Evolutionary conservation across 2,888 invertebrate species (phyloP).

Genomic region (Steinernema hermaphroditum): DNA sequence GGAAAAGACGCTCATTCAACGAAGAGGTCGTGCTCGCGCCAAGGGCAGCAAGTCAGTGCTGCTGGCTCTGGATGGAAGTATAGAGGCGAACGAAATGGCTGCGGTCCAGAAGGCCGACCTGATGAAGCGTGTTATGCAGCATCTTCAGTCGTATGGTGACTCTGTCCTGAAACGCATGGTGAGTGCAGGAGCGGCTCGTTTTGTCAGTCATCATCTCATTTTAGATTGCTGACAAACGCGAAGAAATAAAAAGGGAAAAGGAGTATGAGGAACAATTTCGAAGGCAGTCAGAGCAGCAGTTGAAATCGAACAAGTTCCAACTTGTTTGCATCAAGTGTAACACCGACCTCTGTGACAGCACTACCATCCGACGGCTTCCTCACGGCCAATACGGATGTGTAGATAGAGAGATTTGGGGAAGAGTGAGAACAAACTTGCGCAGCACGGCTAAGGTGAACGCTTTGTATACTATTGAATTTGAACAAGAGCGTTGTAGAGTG

Average conservation of each 20-base stretch:
- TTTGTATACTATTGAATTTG: neutral
- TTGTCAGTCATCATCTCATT: neutral
- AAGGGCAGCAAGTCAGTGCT: conserved; percentile 53
- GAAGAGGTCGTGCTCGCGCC: conserved; percentile 60
- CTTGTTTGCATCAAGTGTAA: neutral
- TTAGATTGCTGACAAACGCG: too few relatives aligned
- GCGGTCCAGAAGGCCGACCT: conserved; percentile 6
- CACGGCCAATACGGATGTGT: too few relatives aligned
- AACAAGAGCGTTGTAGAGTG: neutral
- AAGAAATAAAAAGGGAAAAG: too few relatives aligned
- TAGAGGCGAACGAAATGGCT: conserved; percentile 37
- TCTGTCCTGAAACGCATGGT: too few relatives aligned
- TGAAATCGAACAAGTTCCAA: too few relatives aligned
- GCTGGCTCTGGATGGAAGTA: conserved; percentile 47
- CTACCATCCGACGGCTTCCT: neutral
- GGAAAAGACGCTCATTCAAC: conserved; percentile 56
- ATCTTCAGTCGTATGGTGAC: too few relatives aligned
- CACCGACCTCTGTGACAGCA: neutral
- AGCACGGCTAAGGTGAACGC: too few relatives aligned
- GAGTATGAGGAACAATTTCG: too few relatives aligned
- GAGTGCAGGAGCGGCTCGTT: neutral
- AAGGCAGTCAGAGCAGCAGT: too few relatives aligned
- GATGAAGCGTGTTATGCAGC: too few relatives aligned
- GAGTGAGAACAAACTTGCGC: neutral
- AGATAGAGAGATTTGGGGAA: neutral